These are phyloP conservation scores for Bedellia somnulentella DNA, from an alignment of 2,888 invertebrate species.

Conservation along the genomic window DNA sequence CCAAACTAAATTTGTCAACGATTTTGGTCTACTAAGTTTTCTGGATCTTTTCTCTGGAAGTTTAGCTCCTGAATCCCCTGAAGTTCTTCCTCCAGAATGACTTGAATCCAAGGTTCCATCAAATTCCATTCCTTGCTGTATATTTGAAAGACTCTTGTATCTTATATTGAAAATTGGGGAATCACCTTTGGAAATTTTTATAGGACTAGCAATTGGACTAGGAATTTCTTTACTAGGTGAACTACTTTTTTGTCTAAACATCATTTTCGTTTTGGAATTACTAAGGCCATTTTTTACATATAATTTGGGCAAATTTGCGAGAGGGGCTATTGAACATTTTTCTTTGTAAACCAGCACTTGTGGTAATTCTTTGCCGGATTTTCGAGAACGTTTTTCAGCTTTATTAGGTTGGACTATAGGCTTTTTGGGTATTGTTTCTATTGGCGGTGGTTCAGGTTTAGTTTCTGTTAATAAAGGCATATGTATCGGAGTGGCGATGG, in stretches of 20 bases:
- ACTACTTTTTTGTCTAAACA: conserved; percentile 70
- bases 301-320: conserved; percentile 68
- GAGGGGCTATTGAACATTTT: conserved; percentile 58
- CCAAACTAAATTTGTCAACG: conserved; percentile 86
- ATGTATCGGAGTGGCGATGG: conserved; percentile 56
- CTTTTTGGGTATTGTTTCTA: conserved; percentile 88
- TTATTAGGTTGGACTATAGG: conserved; percentile 63
- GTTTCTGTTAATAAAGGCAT: conserved; percentile 59
- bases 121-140: conserved; percentile 73
- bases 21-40: conserved; percentile 80
- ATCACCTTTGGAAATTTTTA: conserved; percentile 64
- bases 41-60: conserved; percentile 82
- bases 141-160: conserved; percentile 69
- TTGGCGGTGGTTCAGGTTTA: conserved; percentile 88
- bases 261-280: conserved; percentile 65
- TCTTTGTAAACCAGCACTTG: conserved; percentile 59
- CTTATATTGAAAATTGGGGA: conserved; percentile 78
- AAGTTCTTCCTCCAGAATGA: conserved; percentile 84
- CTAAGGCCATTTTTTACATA: conserved; percentile 80
- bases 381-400: conserved; percentile 76
- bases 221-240: conserved; percentile 74
- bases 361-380: conserved; percentile 57
- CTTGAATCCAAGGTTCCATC: conserved; percentile 88
- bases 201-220: conserved; percentile 59
- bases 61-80: conserved; percentile 81